Conservation (phyloP, 2,888 invertebrate species). For the Tuta absoluta region DNA sequence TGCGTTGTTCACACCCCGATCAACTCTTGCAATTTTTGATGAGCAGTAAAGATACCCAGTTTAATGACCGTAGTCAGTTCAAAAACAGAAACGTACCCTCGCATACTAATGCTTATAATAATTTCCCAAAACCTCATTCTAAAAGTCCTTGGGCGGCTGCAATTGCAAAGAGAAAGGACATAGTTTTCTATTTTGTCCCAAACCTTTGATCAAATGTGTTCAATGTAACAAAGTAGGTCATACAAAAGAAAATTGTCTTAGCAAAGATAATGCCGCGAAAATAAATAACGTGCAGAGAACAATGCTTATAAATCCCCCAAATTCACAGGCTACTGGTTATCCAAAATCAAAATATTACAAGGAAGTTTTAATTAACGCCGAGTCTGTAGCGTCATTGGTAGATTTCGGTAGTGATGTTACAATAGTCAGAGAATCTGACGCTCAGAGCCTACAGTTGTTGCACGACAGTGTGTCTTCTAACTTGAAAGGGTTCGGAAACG, state of each 20-base stretch:
- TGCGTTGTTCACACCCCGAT: too few species aligned
- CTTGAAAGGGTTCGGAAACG: constrained; percentile 12
- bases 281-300: constrained; percentile 24
- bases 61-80: too few species aligned
- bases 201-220: background rate
- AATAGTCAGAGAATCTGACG: background rate
- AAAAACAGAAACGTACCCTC: too few species aligned
- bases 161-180: too few species aligned
- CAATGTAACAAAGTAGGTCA: background rate
- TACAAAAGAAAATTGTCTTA: constrained; percentile 18
- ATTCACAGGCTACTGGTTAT: background rate
- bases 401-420: constrained; percentile 16
- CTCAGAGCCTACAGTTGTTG: background rate
- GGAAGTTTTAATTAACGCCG: background rate
- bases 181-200: background rate
- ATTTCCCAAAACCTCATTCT: too few species aligned
- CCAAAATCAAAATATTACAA: background rate
- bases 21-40: too few species aligned
- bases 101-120: too few species aligned
- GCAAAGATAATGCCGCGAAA: background rate
- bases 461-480: background rate
- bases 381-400: constrained; percentile 25
- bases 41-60: too few species aligned
- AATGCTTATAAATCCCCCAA: constrained; percentile 29
- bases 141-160: too few species aligned